phyloP scores from a whole-genome alignment of 2,888 invertebrate genomes.

The Carpatolechia fugitivella region DNA sequence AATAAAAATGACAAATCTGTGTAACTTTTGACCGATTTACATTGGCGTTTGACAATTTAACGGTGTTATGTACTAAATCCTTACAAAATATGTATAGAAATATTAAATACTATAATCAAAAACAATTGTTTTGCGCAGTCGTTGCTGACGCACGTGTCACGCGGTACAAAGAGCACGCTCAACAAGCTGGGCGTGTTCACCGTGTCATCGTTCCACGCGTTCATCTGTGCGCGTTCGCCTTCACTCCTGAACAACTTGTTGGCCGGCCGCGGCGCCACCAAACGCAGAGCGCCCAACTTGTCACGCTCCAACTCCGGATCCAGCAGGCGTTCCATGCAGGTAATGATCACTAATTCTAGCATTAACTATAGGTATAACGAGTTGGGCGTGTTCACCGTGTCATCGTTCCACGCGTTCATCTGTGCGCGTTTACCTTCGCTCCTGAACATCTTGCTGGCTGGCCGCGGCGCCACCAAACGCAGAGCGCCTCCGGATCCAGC shows the following conservation, averaged over 20 bases:
- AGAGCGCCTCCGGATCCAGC: slow-evolving; percentile 93
- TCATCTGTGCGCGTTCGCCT: slow-evolving; percentile 97
- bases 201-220: slow-evolving; percentile 98
- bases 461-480: slow-evolving; percentile 93
- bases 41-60: too few species aligned
- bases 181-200: slow-evolving; percentile 98
- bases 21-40: too few species aligned
- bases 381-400: slow-evolving; percentile 97
- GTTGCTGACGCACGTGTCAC: slow-evolving; percentile 95
- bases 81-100: too few species aligned
- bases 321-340: slow-evolving; percentile 92
- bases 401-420: slow-evolving; percentile 98
- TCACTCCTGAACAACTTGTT: slow-evolving; percentile 94
- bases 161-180: slow-evolving; percentile 95
- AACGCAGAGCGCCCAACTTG: slow-evolving; percentile 92
- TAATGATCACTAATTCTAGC: too few species aligned
- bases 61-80: too few species aligned
- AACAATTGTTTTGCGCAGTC: slow-evolving; percentile 83
- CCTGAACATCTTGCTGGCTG: slow-evolving; percentile 93
- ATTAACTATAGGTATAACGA: too few species aligned
- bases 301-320: slow-evolving; percentile 94
- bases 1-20: too few species aligned
- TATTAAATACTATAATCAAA: too few species aligned
- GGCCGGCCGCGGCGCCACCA: slow-evolving; percentile 94
- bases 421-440: slow-evolving; percentile 96